Evolutionary conservation across 2,888 invertebrate genomes (phyloP).

Genomic region (Cacoxenus indagator): DNA sequence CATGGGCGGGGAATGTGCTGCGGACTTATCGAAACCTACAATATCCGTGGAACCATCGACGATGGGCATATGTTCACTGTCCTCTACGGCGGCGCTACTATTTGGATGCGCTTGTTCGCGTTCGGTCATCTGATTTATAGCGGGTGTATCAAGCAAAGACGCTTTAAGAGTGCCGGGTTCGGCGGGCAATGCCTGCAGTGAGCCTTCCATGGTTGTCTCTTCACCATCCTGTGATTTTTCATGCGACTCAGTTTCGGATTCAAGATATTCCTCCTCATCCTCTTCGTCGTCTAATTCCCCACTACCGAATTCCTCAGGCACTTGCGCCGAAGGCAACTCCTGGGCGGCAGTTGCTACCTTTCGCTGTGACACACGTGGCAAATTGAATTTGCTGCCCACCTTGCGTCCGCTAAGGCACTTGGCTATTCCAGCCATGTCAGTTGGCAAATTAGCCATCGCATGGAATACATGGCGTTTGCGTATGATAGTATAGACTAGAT

Average conservation of each 20-base stretch:
- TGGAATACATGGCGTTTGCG: slow-evolving; percentile 99
- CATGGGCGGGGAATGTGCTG: slow-evolving; percentile 31
- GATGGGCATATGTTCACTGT: slow-evolving; percentile 45
- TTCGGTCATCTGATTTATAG: slow-evolving; percentile 92
- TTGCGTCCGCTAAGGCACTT: slow-evolving; percentile 72
- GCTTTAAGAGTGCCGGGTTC: slow-evolving; percentile 94
- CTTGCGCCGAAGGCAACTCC: slow-evolving; percentile 49
- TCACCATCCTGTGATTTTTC: slow-evolving; percentile 47
- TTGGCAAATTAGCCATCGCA: slow-evolving; percentile 95
- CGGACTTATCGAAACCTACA: slow-evolving; percentile 46
- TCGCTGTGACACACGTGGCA: slow-evolving; percentile 68
- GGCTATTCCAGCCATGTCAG: slow-evolving; percentile 88
- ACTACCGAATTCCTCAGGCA: slow-evolving; percentile 52
- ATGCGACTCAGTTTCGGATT: slow-evolving; percentile 60
- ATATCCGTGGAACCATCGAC: slow-evolving; percentile 51
- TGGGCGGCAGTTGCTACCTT: slow-evolving; percentile 58
- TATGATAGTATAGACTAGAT: slow-evolving; percentile 98
- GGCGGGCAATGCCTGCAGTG: slow-evolving; percentile 86
- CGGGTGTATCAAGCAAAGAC: slow-evolving; percentile 91
- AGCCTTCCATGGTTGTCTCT: slow-evolving; percentile 80
- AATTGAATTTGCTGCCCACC: slow-evolving; percentile 66
- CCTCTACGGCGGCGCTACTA: slow-evolving; percentile 41
- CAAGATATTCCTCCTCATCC: slow-evolving; percentile 50
- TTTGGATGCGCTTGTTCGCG: slow-evolving; percentile 89
- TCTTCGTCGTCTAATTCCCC: slow-evolving; percentile 59